Conservation (phyloP, 2,888 invertebrate genomes). For the Acheta domesticus region DNA sequence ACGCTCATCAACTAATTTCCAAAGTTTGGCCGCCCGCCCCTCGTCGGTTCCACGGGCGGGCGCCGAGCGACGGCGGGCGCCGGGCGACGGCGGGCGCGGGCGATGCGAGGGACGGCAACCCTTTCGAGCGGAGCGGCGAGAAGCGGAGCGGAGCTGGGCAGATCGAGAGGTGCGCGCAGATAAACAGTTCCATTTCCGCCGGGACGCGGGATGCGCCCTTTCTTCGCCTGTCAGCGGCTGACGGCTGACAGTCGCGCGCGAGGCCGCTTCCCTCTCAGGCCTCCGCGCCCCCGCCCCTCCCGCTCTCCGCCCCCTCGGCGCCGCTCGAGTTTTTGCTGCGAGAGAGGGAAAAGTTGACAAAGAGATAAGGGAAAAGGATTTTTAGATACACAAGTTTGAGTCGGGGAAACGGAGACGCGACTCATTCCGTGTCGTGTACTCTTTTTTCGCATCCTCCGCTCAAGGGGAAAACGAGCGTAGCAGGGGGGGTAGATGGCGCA, state of each 20-base stretch:
- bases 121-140: neutral
- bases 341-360: neutral
- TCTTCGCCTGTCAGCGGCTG: neutral
- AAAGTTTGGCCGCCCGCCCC: neutral
- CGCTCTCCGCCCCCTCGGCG: neutral
- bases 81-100: too few species aligned
- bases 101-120: neutral
- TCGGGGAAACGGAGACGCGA: neutral
- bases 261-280: neutral
- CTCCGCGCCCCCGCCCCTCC: neutral
- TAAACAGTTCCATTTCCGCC: conserved; percentile 18
- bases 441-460: neutral
- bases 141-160: neutral
- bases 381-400: neutral
- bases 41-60: neutral
- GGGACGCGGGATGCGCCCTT: neutral
- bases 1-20: conserved; percentile 2
- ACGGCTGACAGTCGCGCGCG: neutral
- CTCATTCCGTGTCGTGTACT: neutral
- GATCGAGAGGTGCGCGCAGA: conserved; percentile 1
- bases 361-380: neutral
- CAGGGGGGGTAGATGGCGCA: neutral
- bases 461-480: neutral
- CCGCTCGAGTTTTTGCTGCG: neutral
- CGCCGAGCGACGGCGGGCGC: too few species aligned